Percentiles rank a stretch among this genome's conserved stretches.
Conservation (phyloP, 2,888 invertebrate genomes). For the Limnephilus rhombicus region DNA sequence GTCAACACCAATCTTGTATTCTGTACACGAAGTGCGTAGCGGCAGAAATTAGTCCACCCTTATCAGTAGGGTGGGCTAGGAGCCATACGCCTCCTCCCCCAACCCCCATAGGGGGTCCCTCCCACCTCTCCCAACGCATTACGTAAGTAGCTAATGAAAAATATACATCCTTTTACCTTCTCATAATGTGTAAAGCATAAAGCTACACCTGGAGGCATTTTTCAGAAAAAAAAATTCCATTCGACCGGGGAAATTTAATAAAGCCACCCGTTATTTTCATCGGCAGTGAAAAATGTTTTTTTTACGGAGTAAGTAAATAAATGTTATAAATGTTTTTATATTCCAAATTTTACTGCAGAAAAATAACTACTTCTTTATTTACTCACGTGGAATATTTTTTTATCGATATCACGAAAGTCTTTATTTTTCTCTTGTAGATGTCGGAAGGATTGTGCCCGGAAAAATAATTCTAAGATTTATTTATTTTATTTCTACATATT, state of each 20-base stretch:
- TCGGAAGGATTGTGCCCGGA: not conserved
- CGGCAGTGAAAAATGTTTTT: slow-evolving; percentile 6
- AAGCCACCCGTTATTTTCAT: not conserved
- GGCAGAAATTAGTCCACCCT: not conserved
- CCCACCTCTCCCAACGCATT: not conserved
- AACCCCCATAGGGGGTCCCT: not conserved
- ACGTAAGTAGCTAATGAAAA: not conserved
- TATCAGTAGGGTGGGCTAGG: not conserved
- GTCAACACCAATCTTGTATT: not conserved
- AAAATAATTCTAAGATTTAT: not conserved
- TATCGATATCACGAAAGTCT: not conserved
- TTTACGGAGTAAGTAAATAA: not conserved
- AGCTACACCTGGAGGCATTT: slow-evolving; percentile 1
- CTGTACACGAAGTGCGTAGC: slow-evolving; percentile 11
- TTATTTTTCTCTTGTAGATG: not conserved
- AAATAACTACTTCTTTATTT: not conserved
- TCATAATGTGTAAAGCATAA: slow-evolving; percentile 1
- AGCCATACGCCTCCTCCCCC: not conserved
- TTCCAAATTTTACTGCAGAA: not conserved
- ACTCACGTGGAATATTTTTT: not conserved
- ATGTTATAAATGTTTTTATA: not conserved
- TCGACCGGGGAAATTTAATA: not conserved
- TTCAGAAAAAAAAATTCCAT: not conserved
- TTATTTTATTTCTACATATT: no score
- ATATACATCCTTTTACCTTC: slow-evolving; percentile 1